Conservation (phyloP, 2,113 vertebrate species). For the Nannobrachium achirus region DNA sequence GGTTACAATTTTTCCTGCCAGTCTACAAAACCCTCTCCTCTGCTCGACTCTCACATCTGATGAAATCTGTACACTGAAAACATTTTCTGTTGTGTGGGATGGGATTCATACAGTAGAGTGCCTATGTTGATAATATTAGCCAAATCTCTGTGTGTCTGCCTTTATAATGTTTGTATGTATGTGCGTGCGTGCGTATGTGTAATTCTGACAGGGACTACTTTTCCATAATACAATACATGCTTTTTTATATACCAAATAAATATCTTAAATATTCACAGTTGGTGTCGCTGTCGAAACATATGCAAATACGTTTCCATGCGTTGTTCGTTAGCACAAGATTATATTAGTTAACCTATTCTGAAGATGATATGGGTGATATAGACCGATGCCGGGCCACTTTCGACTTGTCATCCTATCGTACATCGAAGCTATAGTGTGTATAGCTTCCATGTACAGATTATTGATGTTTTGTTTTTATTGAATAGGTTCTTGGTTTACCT, state of each 20-base stretch:
- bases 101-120: no score
- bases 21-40: slow-evolving; percentile 3
- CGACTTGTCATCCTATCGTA: no score
- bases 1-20: slow-evolving; percentile 30
- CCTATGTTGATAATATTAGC: slow-evolving; percentile 21
- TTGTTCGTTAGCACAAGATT: slow-evolving; percentile 26
- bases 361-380: slow-evolving; percentile 43
- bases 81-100: no score
- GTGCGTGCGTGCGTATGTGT: no score
- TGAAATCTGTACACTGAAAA: no score
- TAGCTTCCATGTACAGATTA: no score
- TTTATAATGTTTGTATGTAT: slow-evolving; percentile 41
- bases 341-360: slow-evolving; percentile 12
- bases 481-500: no score
- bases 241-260: slow-evolving; percentile 61
- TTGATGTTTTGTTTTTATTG: no score
- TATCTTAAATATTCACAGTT: slow-evolving; percentile 58
- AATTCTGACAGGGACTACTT: slow-evolving; percentile 33
- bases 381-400: no score
- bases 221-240: slow-evolving; percentile 54
- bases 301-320: slow-evolving; percentile 55
- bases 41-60: neutral
- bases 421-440: no score
- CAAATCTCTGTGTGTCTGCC: slow-evolving; percentile 7
- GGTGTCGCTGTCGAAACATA: slow-evolving; percentile 54